Evolutionary conservation across 2,113 vertebrate species (phyloP).

Genomic region (Coptodon rendalli): DNA sequence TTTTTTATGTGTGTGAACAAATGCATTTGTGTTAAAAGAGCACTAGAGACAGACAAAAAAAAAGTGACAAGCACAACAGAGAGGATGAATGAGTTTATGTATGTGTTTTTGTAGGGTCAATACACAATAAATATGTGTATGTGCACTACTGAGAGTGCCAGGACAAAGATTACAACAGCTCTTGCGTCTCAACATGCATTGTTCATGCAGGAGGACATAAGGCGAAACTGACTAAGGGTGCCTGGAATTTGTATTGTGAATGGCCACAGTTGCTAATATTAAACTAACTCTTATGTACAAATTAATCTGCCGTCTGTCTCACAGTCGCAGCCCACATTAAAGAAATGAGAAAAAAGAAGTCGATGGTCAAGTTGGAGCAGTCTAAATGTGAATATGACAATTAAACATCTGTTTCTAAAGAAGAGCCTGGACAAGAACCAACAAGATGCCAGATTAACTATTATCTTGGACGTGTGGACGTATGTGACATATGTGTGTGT

Average conservation of each 20-base stretch:
- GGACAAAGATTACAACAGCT: not conserved
- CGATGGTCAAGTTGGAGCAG: conserved; percentile 8
- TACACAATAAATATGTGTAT: not conserved
- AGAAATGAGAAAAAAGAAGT: conserved; percentile 9
- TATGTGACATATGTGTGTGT: conserved; percentile 4
- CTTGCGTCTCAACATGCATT: not conserved
- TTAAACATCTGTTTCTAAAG: conserved; percentile 45
- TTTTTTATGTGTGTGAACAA: not conserved
- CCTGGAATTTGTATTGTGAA: conserved; percentile 34
- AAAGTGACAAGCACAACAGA: not conserved
- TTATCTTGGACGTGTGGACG: conserved; percentile 10
- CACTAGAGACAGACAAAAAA: not conserved
- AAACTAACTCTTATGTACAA: not conserved
- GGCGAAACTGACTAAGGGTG: not conserved
- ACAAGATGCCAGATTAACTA: conserved; percentile 53
- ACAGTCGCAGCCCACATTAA: not conserved
- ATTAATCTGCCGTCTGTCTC: not conserved
- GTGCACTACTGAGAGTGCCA: not conserved
- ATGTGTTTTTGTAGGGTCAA: not conserved
- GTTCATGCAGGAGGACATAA: not conserved
- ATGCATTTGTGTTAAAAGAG: not conserved
- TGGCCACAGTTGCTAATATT: not conserved
- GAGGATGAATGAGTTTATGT: not conserved
- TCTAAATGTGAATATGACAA: conserved; percentile 33
- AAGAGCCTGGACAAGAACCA: conserved; percentile 38